Conservation (phyloP, 2,113 vertebrate genomes). For the Hipposideros armiger region DNA sequence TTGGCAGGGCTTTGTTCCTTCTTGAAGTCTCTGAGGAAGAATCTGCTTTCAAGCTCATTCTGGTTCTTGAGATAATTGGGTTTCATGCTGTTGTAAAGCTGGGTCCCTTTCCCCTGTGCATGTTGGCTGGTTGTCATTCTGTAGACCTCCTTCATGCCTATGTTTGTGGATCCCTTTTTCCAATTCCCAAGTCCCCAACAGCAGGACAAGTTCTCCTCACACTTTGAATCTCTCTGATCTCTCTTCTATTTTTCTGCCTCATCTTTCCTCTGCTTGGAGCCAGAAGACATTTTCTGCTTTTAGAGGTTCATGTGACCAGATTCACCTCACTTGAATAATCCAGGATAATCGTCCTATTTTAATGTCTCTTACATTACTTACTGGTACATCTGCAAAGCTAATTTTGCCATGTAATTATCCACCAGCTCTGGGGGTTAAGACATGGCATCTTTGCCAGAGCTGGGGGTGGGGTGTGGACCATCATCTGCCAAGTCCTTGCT, state of each 20-base stretch:
- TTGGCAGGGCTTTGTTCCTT: not conserved
- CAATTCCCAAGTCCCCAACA: not conserved
- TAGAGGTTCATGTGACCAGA: not conserved
- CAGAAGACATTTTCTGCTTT: not conserved
- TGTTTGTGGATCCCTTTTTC: not conserved
- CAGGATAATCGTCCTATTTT: not conserved
- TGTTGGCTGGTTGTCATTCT: not conserved
- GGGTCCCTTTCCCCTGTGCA: not conserved
- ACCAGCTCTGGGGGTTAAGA: not conserved
- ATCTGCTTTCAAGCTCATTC: not conserved
- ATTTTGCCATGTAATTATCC: not conserved
- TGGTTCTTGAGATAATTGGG: not conserved
- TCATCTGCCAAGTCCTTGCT: not conserved
- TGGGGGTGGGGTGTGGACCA: fast-evolving
- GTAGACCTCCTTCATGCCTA: not conserved
- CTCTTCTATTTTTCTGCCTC: not conserved
- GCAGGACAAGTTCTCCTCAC: not conserved
- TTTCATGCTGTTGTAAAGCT: fast-evolving
- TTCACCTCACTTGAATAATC: not conserved
- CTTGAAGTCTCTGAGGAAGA: not conserved
- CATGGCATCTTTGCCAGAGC: not conserved
- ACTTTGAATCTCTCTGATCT: not conserved
- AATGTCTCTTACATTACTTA: not conserved
- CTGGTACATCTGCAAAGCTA: not conserved
- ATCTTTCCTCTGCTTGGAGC: not conserved